Evolutionary conservation across 2,888 invertebrate species (phyloP).

Genomic region (Meghimatium bilineatum): DNA sequence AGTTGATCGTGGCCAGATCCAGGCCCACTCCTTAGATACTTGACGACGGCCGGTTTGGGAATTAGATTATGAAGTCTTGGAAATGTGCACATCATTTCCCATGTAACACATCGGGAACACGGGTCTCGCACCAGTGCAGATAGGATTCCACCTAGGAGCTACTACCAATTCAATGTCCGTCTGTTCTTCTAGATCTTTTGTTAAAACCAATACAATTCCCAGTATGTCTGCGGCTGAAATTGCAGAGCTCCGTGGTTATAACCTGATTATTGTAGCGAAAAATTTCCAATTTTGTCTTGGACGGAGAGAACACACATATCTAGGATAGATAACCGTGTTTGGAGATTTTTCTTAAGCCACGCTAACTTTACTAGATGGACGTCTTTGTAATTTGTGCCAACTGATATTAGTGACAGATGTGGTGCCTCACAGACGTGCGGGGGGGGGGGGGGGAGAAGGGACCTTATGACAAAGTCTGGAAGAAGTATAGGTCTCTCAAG

Average conservation of each 20-base stretch:
- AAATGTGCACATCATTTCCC: constrained; percentile 6
- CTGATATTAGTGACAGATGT: background rate
- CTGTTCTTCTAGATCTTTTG: constrained; percentile 8
- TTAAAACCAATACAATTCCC: constrained; percentile 22
- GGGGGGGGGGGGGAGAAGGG: no score
- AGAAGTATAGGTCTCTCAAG: no score
- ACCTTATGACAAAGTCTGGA: no score
- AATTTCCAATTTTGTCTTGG: constrained; percentile 20
- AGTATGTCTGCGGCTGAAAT: constrained; percentile 20
- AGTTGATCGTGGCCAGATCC: constrained; percentile 25
- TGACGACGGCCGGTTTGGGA: constrained; percentile 4
- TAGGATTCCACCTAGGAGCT: constrained; percentile 29
- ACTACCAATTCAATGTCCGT: constrained; percentile 24
- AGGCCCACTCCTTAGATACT: constrained; percentile 11
- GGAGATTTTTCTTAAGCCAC: no score
- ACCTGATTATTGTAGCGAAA: constrained; percentile 27
- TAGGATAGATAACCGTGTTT: constrained; percentile 1
- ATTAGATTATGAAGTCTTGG: constrained; percentile 17
- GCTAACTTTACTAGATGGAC: background rate
- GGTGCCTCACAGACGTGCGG: no score
- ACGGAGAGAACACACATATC: background rate
- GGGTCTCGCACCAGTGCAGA: background rate
- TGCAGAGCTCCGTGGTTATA: background rate
- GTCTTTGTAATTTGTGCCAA: background rate
- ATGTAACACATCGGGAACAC: background rate